Evolutionary conservation across 2,113 vertebrate genomes (phyloP), one percentile per base, ranked within the genome.

Genomic region (Ptilorrhoa leucosticta): DNA sequence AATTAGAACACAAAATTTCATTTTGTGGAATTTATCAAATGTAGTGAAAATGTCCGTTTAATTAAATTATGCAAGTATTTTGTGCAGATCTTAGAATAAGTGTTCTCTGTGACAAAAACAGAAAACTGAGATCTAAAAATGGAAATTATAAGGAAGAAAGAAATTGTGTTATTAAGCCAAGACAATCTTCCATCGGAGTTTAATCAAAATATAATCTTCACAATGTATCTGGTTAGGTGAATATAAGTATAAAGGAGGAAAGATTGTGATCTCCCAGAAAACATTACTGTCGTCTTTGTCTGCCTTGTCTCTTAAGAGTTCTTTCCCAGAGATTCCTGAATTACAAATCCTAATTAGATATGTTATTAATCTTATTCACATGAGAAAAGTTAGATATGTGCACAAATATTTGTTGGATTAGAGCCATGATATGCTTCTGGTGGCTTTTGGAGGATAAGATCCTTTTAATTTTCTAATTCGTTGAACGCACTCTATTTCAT

Each of bases 341-440:
- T 84, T 87, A 58, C 14, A 89, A 84, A 87, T 89, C 53, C 80
- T 95, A 92, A 97, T 94, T 95, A 94, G 75, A 51, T 76, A 79
- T 15, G 31, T 95, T 93, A 94, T 91, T 89, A 96, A 79, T 91
- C 73, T 89, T 89, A 87, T 84, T 89, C 87, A 89, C 75, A 57
- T 84, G 87, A 91, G 91, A 61, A 76, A 95, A 71, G 20, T 76
- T 89, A 76, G n/a, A 94, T 64, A 54, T 61, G 57, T 85, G 84
- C 73, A 89, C 73, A 96, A 95, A 89, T 91, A 94, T 95, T 96
- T 95, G 84, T 68, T 92, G 83, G 65, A 94, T 94, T 94, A 92
- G 31, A 81, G 91, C 40, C 77, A 68, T 92, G 84, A 56, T 92
- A 79, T 57, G 37, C 15, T 92, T 87, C 89, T 77, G 44, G 47